These are phyloP conservation scores for Physella acuta DNA, from an alignment of 1,140 invertebrate species.

Conservation along the genomic window DNA sequence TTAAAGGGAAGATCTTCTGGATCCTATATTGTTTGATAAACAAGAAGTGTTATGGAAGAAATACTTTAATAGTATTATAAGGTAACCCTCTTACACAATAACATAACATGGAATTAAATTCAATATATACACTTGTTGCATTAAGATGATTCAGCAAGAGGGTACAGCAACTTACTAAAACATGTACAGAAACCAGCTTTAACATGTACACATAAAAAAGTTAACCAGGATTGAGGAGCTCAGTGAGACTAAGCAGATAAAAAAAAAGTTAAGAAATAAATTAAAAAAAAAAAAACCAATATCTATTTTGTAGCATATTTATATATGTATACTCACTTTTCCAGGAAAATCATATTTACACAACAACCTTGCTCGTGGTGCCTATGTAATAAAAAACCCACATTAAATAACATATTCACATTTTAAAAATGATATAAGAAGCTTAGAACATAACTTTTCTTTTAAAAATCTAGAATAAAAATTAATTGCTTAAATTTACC, in stretches of 20 bases:
- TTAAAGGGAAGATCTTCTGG: conserved; percentile 93
- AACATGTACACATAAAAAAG: no score
- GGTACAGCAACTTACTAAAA: no score
- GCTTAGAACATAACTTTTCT: no score
- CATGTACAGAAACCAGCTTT: no score
- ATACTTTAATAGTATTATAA: not conserved
- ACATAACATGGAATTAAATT: not conserved
- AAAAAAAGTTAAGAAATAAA: not conserved
- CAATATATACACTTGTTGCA: not conserved
- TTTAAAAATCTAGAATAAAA: no score
- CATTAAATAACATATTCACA: no score
- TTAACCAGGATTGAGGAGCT: not conserved
- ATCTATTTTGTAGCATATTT: no score
- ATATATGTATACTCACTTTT: conserved; percentile 51
- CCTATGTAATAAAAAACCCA: conserved; percentile 48
- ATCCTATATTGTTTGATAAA: conserved; percentile 67
- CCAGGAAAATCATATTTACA: conserved; percentile 56
- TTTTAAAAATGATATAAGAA: no score
- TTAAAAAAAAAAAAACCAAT: conserved; percentile 8
- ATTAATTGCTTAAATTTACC: no score
- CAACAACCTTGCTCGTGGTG: conserved; percentile 46
- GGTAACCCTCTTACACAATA: not conserved
- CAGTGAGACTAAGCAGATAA: not conserved
- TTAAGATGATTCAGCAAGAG: no score
- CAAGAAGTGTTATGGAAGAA: not conserved